Evolutionary conservation across 2,113 vertebrate species (phyloP).

Genomic region (Tiliqua scincoides): DNA sequence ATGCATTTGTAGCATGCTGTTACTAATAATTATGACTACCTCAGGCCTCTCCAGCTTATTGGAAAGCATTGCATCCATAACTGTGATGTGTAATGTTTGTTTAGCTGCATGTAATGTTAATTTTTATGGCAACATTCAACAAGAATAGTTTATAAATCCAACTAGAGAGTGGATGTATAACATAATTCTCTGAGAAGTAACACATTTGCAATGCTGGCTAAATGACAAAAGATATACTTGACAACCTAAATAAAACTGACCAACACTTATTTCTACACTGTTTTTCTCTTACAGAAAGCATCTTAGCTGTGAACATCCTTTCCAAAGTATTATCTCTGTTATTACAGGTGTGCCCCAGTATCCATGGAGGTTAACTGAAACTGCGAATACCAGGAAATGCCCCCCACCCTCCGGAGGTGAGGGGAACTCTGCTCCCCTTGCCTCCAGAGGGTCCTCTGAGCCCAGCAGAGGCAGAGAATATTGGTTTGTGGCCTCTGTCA

Average conservation of each 20-base stretch:
- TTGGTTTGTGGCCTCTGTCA: too few relatives aligned
- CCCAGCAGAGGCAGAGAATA: too few relatives aligned
- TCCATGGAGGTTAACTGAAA: too few relatives aligned
- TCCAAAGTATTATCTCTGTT: not conserved
- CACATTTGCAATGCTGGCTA: not conserved
- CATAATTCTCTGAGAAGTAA: not conserved
- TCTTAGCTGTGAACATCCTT: not conserved
- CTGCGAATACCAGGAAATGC: too few relatives aligned
- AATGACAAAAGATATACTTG: not conserved
- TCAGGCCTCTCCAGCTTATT: not conserved
- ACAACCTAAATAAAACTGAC: not conserved
- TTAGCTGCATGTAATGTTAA: not conserved
- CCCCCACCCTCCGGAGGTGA: too few relatives aligned
- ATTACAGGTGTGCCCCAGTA: too few relatives aligned
- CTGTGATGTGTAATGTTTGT: not conserved
- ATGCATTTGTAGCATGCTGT: not conserved
- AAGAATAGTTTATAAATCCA: not conserved
- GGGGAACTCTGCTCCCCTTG: too few relatives aligned
- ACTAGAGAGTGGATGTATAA: not conserved
- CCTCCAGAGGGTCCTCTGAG: too few relatives aligned
- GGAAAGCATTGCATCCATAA: not conserved
- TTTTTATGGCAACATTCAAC: not conserved
- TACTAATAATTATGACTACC: not conserved
- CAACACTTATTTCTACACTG: too few relatives aligned
- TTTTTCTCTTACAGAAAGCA: not conserved